phyloP scores from a whole-genome alignment of 2,113 vertebrate species.

The Chaetodon auriga region DNA sequence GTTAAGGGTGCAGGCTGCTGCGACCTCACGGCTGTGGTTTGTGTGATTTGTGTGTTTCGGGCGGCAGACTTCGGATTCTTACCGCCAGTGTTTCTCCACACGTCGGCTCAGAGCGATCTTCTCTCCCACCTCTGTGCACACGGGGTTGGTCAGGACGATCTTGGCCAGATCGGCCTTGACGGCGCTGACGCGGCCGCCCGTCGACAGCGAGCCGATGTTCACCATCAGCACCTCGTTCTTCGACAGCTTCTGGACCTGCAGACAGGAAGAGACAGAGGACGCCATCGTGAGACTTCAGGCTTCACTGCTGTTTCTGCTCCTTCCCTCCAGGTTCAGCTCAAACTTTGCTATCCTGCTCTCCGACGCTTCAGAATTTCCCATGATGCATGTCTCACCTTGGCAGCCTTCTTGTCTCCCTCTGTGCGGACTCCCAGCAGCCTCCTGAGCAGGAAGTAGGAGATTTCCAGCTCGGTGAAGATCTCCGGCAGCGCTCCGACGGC shows the following conservation, averaged over 20 bases:
- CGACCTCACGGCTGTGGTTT: too few relatives aligned
- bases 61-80: too few relatives aligned
- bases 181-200: slow-evolving; percentile 96
- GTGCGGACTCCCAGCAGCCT: slow-evolving; percentile 95
- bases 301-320: too few relatives aligned
- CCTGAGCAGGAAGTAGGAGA: slow-evolving; percentile 96
- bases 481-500: slow-evolving; percentile 96
- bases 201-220: slow-evolving; percentile 97
- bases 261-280: rapidly evolving
- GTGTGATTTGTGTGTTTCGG: too few relatives aligned
- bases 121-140: slow-evolving; percentile 99
- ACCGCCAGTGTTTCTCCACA: slow-evolving; percentile 99
- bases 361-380: background rate
- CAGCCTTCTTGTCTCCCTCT: slow-evolving; percentile 99
- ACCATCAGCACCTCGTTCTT: slow-evolving; percentile 99
- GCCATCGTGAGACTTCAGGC: too few relatives aligned
- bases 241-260: slow-evolving; percentile 96
- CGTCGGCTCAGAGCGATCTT: slow-evolving; percentile 98
- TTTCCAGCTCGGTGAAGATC: slow-evolving; percentile 98
- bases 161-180: slow-evolving; percentile 98
- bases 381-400: slow-evolving; percentile 86
- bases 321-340: background rate
- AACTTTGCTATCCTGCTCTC: background rate
- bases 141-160: slow-evolving; percentile 97
- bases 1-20: too few relatives aligned